Evolutionary conservation across 2,888 invertebrate species (phyloP), one percentile per base, ranked within the genome.

Genomic region (Caenorhabditis doughertyi): DNA sequence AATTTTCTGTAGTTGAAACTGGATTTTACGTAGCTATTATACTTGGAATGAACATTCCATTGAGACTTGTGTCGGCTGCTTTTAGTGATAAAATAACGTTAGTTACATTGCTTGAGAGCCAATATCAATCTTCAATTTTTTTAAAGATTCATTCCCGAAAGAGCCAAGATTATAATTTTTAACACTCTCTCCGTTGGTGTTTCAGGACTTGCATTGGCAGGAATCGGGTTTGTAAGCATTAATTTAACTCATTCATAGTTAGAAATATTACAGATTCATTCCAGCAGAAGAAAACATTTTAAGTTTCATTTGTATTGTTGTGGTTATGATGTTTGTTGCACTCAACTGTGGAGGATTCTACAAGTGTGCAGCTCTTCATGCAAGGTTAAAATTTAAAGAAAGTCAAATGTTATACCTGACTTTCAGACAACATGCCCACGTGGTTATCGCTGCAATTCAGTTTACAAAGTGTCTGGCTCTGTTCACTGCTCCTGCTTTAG

Each of bases 381-480:
- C 82, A 7, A 62, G 81, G 70, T 80, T 25, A 23, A 23, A 44
- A 47, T 13, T 8, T 16, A 39, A 3, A 53, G 7, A 53, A 68
- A 49, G 2, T n/a, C 2, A 8, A n/a, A n/a, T n/a, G 27, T 13
- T 1, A 1, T 7, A 9, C 1, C 2, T 25, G 7, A 32, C 3
- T 32, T 68, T 32, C 68, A 79, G 72, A 47, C 81, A 81, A 60
- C 71, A 71, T 27, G 74, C 81, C 23, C 81, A 81, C 42, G 84
- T 89, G 27, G 84, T 89, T n/a, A 80, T 89, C 9, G 85, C 89
- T 3, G 84, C 84, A 44, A 84, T 85, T 32, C 88, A 88, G 64
- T 87, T 86, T 70, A 85, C 83, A 29, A 89, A 89, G 64, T 88
- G 89, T 77, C 32, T 87, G 39, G 84, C 88, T 21, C 71, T 89